These are phyloP conservation scores for Murina feae DNA, from an alignment of 2,113 vertebrate species.

Conservation along the genomic window DNA sequence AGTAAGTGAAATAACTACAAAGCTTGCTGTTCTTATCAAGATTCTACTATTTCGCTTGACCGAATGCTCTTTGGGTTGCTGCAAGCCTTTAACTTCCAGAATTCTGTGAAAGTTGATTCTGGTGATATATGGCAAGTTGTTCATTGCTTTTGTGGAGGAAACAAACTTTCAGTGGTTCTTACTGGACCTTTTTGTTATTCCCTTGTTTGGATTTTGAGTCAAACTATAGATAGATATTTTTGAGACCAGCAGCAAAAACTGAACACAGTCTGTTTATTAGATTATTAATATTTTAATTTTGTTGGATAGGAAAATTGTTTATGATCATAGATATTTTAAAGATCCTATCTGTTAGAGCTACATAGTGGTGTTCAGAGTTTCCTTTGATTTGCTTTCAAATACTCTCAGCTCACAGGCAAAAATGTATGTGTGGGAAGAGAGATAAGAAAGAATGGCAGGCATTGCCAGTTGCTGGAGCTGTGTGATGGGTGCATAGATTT, in stretches of 20 bases:
- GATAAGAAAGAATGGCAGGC: background rate
- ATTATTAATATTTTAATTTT: background rate
- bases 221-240: background rate
- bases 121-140: background rate
- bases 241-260: background rate
- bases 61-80: background rate
- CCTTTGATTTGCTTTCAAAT: conserved; percentile 5
- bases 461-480: background rate
- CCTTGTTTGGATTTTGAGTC: background rate
- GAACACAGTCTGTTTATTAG: background rate
- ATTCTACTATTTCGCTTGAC: background rate
- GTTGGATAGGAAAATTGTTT: background rate
- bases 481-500: background rate
- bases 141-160: background rate
- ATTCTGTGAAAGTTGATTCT: background rate
- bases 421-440: background rate
- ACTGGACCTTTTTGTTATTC: background rate
- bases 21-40: background rate
- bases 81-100: background rate
- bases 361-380: background rate
- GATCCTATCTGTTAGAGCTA: background rate
- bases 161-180: background rate
- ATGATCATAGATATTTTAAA: background rate
- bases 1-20: background rate
- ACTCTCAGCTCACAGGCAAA: background rate